Conservation (phyloP, 2,113 vertebrate species). For the Sardina pilchardus region DNA sequence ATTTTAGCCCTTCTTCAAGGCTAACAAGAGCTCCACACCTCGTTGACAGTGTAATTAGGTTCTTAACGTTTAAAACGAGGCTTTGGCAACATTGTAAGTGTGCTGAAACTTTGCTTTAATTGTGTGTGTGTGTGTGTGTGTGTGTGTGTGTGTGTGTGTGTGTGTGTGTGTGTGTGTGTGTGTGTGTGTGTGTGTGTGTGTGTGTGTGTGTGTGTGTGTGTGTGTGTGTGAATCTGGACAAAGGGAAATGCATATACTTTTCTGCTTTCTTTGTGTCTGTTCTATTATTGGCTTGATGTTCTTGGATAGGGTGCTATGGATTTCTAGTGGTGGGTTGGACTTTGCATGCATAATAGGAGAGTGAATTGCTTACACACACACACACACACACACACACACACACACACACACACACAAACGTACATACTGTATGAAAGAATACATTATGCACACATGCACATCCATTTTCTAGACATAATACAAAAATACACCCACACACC, state of each 20-base stretch:
- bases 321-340: not conserved
- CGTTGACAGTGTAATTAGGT: no score
- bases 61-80: no score
- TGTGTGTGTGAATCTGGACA: not conserved
- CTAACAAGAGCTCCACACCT: no score
- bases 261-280: not conserved
- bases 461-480: no score
- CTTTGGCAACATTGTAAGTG: no score
- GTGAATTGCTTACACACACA: not conserved
- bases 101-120: no score
- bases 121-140: slow-evolving; percentile 1
- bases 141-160: not conserved
- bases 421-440: not conserved
- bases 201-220: not conserved
- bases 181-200: not conserved
- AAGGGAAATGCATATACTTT: not conserved
- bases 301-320: not conserved
- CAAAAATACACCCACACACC: no score
- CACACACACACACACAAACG: slow-evolving; percentile 12
- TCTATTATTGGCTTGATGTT: not conserved
- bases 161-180: not conserved
- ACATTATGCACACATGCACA: no score
- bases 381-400: slow-evolving; percentile 22
- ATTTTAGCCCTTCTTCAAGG: no score
- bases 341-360: not conserved